Evolutionary conservation across 1,140 invertebrate species (phyloP).

Genomic region (Eubasilissa regina): DNA sequence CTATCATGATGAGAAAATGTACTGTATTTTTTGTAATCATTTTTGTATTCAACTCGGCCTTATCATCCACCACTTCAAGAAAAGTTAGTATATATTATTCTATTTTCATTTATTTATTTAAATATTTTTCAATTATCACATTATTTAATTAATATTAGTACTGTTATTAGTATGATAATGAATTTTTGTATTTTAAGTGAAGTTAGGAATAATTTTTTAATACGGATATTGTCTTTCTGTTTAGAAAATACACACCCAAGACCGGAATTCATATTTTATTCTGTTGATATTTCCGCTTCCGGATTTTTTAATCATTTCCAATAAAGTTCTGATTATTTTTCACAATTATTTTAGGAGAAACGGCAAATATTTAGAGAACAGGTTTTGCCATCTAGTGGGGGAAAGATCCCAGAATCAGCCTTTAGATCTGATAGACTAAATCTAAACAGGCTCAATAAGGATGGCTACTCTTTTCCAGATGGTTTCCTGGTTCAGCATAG

Average conservation of each 20-base stretch:
- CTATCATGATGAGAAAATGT: background rate
- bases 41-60: background rate
- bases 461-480: conserved; percentile 76
- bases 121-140: background rate
- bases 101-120: no score
- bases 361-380: conserved; percentile 79
- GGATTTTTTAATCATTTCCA: background rate
- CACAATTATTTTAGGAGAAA: conserved; percentile 63
- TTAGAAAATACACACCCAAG: no score
- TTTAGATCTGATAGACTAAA: conserved; percentile 76
- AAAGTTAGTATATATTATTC: background rate
- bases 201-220: no score
- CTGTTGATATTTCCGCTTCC: background rate
- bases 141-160: no score
- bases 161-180: no score
- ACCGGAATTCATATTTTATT: no score
- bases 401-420: conserved; percentile 78
- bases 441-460: conserved; percentile 77
- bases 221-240: no score
- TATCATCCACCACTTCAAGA: background rate
- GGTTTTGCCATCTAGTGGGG: conserved; percentile 75
- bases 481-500: conserved; percentile 73
- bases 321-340: background rate
- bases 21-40: background rate
- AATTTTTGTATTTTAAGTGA: no score